Base-by-base conservation (phyloP, 2,113 vertebrate genomes). In the Chinchilla lanigera region DNA sequence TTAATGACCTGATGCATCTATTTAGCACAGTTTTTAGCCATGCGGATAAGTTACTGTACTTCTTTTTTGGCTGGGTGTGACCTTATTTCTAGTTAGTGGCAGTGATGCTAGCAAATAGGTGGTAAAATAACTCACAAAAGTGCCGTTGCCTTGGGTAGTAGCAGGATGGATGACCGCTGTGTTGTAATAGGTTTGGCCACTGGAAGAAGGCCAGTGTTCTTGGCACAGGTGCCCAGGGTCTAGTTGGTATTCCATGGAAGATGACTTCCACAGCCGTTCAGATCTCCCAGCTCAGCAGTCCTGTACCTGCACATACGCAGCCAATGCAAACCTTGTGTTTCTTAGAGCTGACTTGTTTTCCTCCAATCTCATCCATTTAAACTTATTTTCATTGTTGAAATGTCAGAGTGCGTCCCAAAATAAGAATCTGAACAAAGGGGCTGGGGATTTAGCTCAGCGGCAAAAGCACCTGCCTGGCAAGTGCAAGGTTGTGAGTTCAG, bases 21-120 rank as follows among this genome's bases (percentile, higher is more conserved):
- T 91, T 93, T 41, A 86, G 83, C 83, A 73, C 47, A 60, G 41
- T 44, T 93, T 94, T 90, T 84, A 60, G 92, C 65, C 92, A 81
- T 22, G 58, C 58, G 50, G 65, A 71, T 75, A 63, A 84, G 50
- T 69, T 8, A 26, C 67, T 10, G 20, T 5, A 3, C 41, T 69
- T 24, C 73, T 86, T 16, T 85, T 60, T 60, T 63, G 63, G 52
- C 67, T 17, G 2, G 0, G 52, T 10, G 0, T 41, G 8, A 13
- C 81, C 38, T 0, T 47, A 12, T 61, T 92, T 78, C 84, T 81
- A 2, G 54, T 85, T 30, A n/a, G 44, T 35, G 19, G n/a, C 1
- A 2, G 38, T 81, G 61, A 35, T 19, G 41, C 71, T 7, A 35
- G 73, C 47, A 82, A 78, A 12, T 38, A 12, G 44, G 89, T 77